A percentile compares a stretch with the other conserved stretches of the same genome.
Conservation (phyloP, 2,888 invertebrate genomes). For the Acanthosepion esculentum region DNA sequence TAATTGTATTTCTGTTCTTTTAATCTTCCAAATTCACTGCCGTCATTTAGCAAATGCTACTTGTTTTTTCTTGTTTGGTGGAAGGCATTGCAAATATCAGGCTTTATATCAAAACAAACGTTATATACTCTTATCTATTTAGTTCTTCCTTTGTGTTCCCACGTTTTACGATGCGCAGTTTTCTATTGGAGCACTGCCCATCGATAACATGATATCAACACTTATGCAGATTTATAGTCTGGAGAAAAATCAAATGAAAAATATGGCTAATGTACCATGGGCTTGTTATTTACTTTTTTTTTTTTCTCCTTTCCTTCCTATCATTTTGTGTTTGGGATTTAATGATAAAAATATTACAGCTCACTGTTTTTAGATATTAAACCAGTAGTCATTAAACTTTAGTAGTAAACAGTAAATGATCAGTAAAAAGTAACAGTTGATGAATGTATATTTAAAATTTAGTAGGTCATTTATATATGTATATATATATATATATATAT, state of each 20-base stretch:
- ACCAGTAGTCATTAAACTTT: neutral
- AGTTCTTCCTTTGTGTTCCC: neutral
- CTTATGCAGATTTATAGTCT: neutral
- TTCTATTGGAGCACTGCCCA: neutral
- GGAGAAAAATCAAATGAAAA: neutral
- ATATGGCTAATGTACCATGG: constrained; percentile 33
- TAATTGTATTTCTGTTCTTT: neutral
- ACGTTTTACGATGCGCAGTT: neutral
- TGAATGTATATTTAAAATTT: too few relatives aligned
- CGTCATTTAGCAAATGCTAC: neutral
- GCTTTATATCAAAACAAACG: neutral
- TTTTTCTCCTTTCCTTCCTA: neutral
- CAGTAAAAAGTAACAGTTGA: too few relatives aligned
- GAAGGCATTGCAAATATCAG: neutral
- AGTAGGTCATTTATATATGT: too few relatives aligned
- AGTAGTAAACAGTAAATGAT: too few relatives aligned
- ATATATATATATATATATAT: too few relatives aligned
- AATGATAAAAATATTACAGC: too few relatives aligned
- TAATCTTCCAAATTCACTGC: neutral
- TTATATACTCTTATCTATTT: neutral
- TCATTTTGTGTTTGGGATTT: neutral
- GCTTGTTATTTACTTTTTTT: neutral
- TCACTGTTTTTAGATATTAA: neutral
- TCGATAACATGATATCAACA: constrained; percentile 33
- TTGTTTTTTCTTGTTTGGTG: neutral